Base-by-base conservation (phyloP, 64 coral and sea anemone genomes). In the Pachyseris speciosa region DNA sequence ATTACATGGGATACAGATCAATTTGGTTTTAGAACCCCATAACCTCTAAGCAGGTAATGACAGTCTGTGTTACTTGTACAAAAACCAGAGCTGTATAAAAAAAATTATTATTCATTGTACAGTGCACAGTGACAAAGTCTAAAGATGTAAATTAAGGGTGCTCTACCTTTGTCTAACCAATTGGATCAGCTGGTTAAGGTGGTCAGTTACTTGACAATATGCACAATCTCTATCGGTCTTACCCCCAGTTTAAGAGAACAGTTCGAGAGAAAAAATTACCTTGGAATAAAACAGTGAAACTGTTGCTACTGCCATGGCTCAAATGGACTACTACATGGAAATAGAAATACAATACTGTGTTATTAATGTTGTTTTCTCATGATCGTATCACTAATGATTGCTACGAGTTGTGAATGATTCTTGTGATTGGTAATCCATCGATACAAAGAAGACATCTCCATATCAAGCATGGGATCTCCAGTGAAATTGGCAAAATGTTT, bases 351-450 rank as follows among this genome's bases (percentile, higher is more conserved):
- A 57, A 57, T 57, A 57, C 22, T 57, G 52, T 57, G 52, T 57
- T 57, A 10, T 57, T 57, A 57, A 15, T 57, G 52, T 20, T 58
- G 52, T 58, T 58, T 58, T 58, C 52, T 58, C 52, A 58, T 58
- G 52, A 24, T 58, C 22, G 52, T 58, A 58, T 24, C 52, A 58
- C 52, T 58, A 19, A 58, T 58, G 52, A 58, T 58, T 58, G 22
- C 19, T 58, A 20, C 16, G n/a, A n/a, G n/a, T n/a, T n/a, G n/a
- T n/a, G n/a, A n/a, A 51, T 79, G 44, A 29, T 47, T 79, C 51
- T 79, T 79, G 75, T 79, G 75, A 43, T 51, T 49, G 44, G 44
- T 79, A 51, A 79, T 79, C 75, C 75, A 79, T 51, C 27, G 27
- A 52, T 79, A 79, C 37, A 79, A 29, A 15, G 37, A 32, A 47